Evolutionary conservation across 2,113 vertebrate genomes (phyloP).

Genomic region (Andinoacara biseriatus): DNA sequence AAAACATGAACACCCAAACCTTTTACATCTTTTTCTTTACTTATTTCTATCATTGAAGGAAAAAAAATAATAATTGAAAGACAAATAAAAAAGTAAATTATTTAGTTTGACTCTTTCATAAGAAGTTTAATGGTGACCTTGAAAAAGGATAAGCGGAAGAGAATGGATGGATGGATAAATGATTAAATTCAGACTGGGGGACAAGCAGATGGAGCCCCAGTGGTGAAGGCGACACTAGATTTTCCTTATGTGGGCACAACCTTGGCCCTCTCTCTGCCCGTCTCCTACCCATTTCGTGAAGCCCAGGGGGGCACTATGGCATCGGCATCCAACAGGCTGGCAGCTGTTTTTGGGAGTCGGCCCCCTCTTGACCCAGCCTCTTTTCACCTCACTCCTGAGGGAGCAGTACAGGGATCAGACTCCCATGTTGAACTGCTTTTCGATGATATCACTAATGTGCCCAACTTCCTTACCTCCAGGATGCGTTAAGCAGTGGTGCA

Average conservation of each 20-base stretch:
- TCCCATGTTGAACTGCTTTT: constrained; percentile 42
- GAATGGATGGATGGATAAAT: background rate
- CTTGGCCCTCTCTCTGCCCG: constrained; percentile 56
- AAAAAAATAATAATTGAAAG: background rate
- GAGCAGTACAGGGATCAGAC: constrained; percentile 35
- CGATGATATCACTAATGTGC: background rate
- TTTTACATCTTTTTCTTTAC: background rate
- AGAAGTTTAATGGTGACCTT: background rate
- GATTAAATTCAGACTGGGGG: constrained; percentile 12
- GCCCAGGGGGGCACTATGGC: constrained; percentile 66
- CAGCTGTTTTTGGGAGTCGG: constrained; percentile 76
- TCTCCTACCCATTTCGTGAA: constrained; percentile 47
- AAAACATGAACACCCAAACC: background rate
- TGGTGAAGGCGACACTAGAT: constrained; percentile 53
- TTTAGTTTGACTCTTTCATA: background rate
- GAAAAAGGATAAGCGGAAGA: no score
- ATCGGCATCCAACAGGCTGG: constrained; percentile 70
- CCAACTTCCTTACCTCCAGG: constrained; percentile 5
- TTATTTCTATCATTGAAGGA: background rate
- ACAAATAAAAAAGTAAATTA: background rate
- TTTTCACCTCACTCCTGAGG: constrained; percentile 50
- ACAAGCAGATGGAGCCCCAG: constrained; percentile 74
- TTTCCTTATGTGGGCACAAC: constrained; percentile 60
- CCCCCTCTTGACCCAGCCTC: constrained; percentile 52
- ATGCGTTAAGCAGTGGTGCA: constrained; percentile 24